Percentiles rank a stretch among this genome's conserved stretches.
Evolutionary conservation across 1,140 invertebrate genomes (phyloP).

Genomic region (Lanistes nyassanus): DNA sequence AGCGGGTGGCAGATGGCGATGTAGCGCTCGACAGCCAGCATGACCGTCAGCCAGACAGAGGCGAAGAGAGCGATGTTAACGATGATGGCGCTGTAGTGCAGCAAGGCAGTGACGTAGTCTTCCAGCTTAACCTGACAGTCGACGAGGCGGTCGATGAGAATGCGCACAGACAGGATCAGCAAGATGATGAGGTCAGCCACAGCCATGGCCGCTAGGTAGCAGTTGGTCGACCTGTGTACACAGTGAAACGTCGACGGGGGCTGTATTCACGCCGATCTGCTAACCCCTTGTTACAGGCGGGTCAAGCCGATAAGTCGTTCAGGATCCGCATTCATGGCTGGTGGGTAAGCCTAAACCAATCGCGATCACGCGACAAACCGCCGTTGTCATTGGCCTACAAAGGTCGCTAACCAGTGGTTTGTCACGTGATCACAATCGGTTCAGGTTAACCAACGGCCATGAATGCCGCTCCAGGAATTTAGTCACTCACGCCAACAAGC

Average conservation of each 20-base stretch:
- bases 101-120: constrained; percentile 6
- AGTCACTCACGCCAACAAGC: too few relatives aligned
- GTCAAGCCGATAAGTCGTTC: too few relatives aligned
- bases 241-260: not conserved
- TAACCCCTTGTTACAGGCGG: too few relatives aligned
- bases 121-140: constrained; percentile 14
- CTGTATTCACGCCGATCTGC: too few relatives aligned
- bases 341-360: too few relatives aligned
- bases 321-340: too few relatives aligned
- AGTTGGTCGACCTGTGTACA: constrained; percentile 73
- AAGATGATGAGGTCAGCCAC: constrained; percentile 79
- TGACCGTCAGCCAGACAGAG: constrained; percentile 80
- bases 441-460: too few relatives aligned
- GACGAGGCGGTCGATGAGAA: constrained; percentile 36
- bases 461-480: too few relatives aligned
- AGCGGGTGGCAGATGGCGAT: constrained; percentile 80
- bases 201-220: constrained; percentile 79
- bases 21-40: constrained; percentile 77
- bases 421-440: too few relatives aligned
- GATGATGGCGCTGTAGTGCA: constrained; percentile 38
- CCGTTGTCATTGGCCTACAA: too few relatives aligned
- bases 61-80: constrained; percentile 60
- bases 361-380: too few relatives aligned
- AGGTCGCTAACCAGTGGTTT: too few relatives aligned
- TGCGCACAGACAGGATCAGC: constrained; percentile 66